phyloP scores from a whole-genome alignment of 2,113 vertebrate species.

The Peucedramus taeniatus region DNA sequence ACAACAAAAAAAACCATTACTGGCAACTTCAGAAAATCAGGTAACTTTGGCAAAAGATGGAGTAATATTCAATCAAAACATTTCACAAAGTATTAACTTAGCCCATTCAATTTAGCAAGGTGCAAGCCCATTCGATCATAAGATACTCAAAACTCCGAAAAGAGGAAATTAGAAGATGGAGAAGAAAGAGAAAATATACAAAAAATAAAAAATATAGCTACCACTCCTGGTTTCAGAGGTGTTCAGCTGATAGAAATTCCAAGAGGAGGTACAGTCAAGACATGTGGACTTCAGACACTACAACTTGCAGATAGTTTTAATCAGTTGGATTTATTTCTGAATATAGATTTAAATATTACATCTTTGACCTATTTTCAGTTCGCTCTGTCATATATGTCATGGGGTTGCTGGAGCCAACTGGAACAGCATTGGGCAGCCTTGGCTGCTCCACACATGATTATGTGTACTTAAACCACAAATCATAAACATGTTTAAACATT shows the following conservation, averaged over 20 bases:
- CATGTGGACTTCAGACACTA: background rate
- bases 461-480: background rate
- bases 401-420: background rate
- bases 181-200: background rate
- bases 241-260: background rate
- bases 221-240: background rate
- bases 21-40: background rate
- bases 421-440: background rate
- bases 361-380: background rate
- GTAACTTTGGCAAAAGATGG: background rate
- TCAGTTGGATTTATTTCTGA: background rate
- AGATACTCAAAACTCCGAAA: background rate
- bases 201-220: background rate
- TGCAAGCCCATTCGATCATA: background rate
- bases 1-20: accelerated
- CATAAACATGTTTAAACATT: background rate
- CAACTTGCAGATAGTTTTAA: background rate
- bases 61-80: background rate
- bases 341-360: background rate
- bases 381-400: background rate
- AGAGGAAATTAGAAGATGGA: background rate
- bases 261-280: background rate
- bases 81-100: background rate
- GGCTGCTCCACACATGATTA: background rate
- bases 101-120: background rate